These are phyloP conservation scores for Falco peregrinus DNA, from an alignment of 2,797 vertebrate genomes.

Conservation along the genomic window DNA sequence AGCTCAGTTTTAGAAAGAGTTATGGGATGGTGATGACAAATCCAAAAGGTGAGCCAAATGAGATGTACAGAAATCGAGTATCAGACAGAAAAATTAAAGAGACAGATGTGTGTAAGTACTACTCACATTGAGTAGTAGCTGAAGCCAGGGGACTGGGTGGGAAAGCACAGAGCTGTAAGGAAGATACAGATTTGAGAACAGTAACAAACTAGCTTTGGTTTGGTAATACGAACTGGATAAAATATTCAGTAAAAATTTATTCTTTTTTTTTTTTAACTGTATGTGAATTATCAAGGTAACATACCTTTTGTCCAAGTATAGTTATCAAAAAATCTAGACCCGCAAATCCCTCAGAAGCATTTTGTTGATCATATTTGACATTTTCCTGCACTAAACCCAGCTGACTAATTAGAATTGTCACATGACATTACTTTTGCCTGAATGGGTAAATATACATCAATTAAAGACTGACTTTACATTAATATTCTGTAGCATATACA, in stretches of 20 bases:
- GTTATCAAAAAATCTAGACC: background rate
- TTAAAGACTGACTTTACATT: background rate
- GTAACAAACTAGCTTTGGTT: background rate
- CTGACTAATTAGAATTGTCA: slow-evolving; percentile 18
- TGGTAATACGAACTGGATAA: background rate
- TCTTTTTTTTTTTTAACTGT: background rate
- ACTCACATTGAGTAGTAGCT: background rate
- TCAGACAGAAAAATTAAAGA: background rate
- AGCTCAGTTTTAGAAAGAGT: background rate
- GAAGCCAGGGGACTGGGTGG: background rate
- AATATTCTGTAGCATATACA: background rate
- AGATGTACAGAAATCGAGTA: background rate
- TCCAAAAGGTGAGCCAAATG: background rate
- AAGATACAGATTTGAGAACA: background rate
- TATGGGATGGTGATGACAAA: background rate
- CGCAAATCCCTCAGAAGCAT: background rate
- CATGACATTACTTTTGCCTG: background rate
- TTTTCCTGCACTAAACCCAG: background rate
- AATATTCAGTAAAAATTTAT: background rate
- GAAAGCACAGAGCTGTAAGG: background rate
- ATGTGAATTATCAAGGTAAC: background rate
- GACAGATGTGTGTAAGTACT: background rate
- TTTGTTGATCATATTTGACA: slow-evolving; percentile 6
- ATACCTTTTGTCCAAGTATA: background rate
- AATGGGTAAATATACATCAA: background rate